These are phyloP conservation scores for Bembecia ichneumoniformis DNA, from an alignment of 2,888 invertebrate species.

Conservation along the genomic window DNA sequence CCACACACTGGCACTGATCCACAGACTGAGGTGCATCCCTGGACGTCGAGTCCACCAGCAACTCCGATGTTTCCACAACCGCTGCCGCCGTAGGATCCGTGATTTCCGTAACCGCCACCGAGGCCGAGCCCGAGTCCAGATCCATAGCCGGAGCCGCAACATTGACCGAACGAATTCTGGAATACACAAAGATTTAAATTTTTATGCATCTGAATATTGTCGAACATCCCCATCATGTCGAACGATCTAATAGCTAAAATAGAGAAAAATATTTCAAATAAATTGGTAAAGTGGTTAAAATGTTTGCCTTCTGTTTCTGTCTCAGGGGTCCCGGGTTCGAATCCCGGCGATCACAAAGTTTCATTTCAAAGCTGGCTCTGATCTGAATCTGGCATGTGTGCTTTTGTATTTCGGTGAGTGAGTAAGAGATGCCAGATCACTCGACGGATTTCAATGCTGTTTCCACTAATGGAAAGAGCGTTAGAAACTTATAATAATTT, in stretches of 20 bases:
- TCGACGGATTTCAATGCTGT: no score
- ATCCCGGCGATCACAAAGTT: no score
- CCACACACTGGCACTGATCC: conserved; percentile 31
- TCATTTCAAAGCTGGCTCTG: no score
- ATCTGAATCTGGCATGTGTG: no score
- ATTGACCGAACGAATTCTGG: background rate
- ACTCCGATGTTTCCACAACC: conserved; percentile 22
- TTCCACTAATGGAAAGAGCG: no score
- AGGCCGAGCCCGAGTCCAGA: background rate
- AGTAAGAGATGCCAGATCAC: no score
- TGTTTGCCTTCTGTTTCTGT: no score
- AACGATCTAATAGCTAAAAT: background rate
- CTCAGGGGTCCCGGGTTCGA: no score
- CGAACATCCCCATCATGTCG: background rate
- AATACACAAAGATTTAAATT: background rate
- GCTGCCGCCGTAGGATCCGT: conserved; percentile 18
- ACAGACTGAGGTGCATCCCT: conserved; percentile 20
- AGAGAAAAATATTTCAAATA: background rate
- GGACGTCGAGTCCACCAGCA: conserved; percentile 20
- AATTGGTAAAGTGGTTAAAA: no score
- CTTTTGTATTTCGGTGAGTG: no score
- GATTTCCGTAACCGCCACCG: background rate
- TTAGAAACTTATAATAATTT: no score
- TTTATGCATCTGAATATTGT: background rate
- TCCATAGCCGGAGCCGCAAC: background rate